Evolutionary conservation across 2,113 vertebrate genomes (phyloP), one percentile per base, ranked within the genome.

Genomic region (Chauna torquata): DNA sequence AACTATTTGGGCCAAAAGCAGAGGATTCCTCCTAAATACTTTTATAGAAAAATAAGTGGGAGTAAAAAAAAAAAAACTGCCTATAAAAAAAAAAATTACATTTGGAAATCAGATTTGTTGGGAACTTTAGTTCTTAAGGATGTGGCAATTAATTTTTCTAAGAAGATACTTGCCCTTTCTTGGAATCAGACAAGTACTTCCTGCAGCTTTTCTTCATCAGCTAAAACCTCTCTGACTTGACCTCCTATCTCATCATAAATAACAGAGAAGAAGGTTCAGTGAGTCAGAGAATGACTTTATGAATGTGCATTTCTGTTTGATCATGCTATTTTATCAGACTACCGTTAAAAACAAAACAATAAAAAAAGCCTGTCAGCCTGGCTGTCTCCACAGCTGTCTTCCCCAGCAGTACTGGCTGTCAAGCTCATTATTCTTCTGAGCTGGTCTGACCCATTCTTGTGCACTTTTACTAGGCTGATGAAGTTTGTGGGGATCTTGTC

Each of bases 311-410:
- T 96, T 95, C 84, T 93, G 55, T 86, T 96, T 95, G 90, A 96
- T 94, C 5, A 6, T 76, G 74, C 71, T 40, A 25, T 94, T 93
- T 90, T 93, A 92, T 90, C 85, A 93, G 85, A 12, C 75, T 69
- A 9, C 54, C 12, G 4, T 69, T 96, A 82, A 90, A 96, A 96
- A 90, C 81, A 94, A 80, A 66, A 42, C 90, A 92, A 74, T 95
- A 94, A 94, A 95, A 95, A 65, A 90, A 94, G 75, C 85, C 58
- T 97, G 93, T 95, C 96, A 97, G 96, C 78, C 85, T 80, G 70
- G 85, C 92, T 92, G 90, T 90, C 94, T 96, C 96, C 92, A 58
- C 2, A 54, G 71, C 85, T 95, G 90, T 82, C 96, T 95, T 92
- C 92, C 82, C 49, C 57, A 77, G 90, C 79, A 90, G 64, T 2